Evolutionary conservation across 2,888 invertebrate genomes (phyloP).

Genomic region (Prosopocoilus inquinatus): DNA sequence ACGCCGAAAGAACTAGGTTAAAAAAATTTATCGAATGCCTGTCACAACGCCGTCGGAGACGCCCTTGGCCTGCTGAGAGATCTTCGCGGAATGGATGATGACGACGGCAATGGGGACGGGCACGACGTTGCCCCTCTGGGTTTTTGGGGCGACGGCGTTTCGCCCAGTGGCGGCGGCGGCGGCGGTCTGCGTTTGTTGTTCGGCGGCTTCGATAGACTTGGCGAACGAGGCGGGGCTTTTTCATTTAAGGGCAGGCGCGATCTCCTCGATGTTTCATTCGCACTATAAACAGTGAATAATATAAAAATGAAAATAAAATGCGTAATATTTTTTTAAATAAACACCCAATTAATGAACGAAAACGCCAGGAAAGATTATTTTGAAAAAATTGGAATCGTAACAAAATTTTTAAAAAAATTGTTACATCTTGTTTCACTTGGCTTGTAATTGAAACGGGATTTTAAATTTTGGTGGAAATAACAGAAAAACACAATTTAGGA

Average conservation of each 20-base stretch:
- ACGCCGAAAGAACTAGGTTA: neutral
- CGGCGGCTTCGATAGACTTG: slow-evolving; percentile 13
- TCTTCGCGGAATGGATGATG: slow-evolving; percentile 40
- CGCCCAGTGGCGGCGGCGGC: slow-evolving; percentile 42
- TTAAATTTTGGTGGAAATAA: too few relatives aligned
- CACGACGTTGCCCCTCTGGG: slow-evolving; percentile 11
- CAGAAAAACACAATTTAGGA: too few relatives aligned
- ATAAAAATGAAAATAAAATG: neutral
- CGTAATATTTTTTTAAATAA: too few relatives aligned
- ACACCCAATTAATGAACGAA: too few relatives aligned
- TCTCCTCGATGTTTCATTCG: slow-evolving; percentile 41
- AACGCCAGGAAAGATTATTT: too few relatives aligned
- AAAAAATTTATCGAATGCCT: neutral
- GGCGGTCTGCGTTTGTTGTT: slow-evolving; percentile 34
- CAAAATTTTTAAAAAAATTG: too few relatives aligned
- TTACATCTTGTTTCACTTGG: too few relatives aligned
- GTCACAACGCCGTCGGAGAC: slow-evolving; percentile 13
- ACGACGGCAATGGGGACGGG: slow-evolving; percentile 23
- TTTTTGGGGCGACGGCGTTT: slow-evolving; percentile 40
- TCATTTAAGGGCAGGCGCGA: slow-evolving; percentile 36
- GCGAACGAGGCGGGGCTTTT: slow-evolving; percentile 16
- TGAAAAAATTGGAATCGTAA: too few relatives aligned
- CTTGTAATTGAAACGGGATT: too few relatives aligned
- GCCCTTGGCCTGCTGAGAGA: slow-evolving; percentile 42
- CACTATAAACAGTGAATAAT: slow-evolving; percentile 36